These are phyloP conservation scores for Dipus sagitta DNA, from an alignment of 2,797 vertebrate species.

Conservation along the genomic window DNA sequence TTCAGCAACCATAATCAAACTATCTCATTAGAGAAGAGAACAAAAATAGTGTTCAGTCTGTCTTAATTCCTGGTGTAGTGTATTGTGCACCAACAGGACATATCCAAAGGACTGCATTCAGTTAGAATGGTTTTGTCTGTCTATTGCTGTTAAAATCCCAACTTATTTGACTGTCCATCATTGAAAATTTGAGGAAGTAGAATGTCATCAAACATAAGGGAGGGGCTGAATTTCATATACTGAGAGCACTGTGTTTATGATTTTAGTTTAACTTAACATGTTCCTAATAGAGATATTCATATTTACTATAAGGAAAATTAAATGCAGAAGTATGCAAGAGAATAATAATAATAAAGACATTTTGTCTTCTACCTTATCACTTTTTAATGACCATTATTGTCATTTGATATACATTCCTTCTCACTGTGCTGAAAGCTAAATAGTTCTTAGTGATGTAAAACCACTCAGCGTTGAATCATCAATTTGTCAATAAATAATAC, in stretches of 20 bases:
- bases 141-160: neutral
- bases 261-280: neutral
- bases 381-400: neutral
- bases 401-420: slow-evolving; percentile 17
- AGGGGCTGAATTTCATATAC: neutral
- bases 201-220: neutral
- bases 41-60: slow-evolving; percentile 3
- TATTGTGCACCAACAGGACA: neutral
- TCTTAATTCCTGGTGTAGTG: neutral
- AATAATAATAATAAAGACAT: neutral
- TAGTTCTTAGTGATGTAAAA: neutral
- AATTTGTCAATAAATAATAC: neutral
- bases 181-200: slow-evolving; percentile 1
- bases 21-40: neutral
- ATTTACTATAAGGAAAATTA: neutral
- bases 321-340: neutral
- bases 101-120: neutral
- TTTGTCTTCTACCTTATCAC: neutral
- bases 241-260: neutral
- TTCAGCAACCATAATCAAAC: neutral
- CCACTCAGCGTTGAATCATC: neutral
- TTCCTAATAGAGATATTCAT: neutral
- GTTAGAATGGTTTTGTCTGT: neutral
- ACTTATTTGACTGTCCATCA: neutral
- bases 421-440: neutral